Evolutionary conservation across 2,888 invertebrate genomes (phyloP).

Genomic region (Apantesis nais): DNA sequence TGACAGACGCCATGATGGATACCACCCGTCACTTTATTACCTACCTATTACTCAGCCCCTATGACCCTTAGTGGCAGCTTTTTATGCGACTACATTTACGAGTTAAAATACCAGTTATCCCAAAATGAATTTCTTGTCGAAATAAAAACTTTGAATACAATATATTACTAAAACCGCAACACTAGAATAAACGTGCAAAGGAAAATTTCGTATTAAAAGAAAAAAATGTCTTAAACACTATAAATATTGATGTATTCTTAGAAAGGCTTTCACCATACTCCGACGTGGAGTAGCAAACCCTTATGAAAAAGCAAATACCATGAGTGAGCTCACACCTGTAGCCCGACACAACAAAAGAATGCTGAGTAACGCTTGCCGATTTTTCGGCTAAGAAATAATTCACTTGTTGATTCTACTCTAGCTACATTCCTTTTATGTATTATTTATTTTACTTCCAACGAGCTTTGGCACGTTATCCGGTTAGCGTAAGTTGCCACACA

Average conservation of each 20-base stretch:
- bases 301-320: slow-evolving; percentile 69
- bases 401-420: slow-evolving; percentile 77
- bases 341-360: slow-evolving; percentile 70
- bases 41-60: slow-evolving; percentile 54
- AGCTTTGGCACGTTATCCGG: slow-evolving; percentile 55
- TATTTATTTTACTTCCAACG: slow-evolving; percentile 62
- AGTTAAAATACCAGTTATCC: slow-evolving; percentile 34
- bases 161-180: slow-evolving; percentile 34
- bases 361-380: slow-evolving; percentile 75
- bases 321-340: slow-evolving; percentile 69
- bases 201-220: slow-evolving; percentile 47
- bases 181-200: slow-evolving; percentile 44
- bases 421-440: slow-evolving; percentile 63
- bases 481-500: slow-evolving; percentile 37
- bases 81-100: slow-evolving; percentile 50
- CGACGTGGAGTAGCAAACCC: slow-evolving; percentile 48
- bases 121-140: slow-evolving; percentile 39
- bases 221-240: slow-evolving; percentile 47
- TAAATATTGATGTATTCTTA: slow-evolving; percentile 53
- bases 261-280: slow-evolving; percentile 50
- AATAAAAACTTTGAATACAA: slow-evolving; percentile 40
- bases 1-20: slow-evolving; percentile 62
- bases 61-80: slow-evolving; percentile 47
- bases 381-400: slow-evolving; percentile 78
- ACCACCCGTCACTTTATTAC: slow-evolving; percentile 64